These are phyloP conservation scores for Drosophila anomalipes DNA, from an alignment of 2,888 invertebrate species.

Conservation along the genomic window DNA sequence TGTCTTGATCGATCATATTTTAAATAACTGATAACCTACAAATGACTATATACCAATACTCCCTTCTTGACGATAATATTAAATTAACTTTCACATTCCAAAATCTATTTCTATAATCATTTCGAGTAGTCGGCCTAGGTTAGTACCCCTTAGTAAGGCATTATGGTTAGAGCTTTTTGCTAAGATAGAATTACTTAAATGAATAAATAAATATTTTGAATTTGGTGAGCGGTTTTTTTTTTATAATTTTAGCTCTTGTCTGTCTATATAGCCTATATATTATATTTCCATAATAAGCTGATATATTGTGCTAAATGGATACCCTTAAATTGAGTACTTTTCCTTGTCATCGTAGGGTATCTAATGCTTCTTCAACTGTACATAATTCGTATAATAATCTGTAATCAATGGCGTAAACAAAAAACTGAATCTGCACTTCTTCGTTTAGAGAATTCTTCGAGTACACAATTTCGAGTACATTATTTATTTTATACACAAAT, in stretches of 20 bases:
- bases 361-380: not conserved
- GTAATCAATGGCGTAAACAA: not conserved
- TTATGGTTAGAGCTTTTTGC: not conserved
- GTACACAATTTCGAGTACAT: not conserved
- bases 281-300: not conserved
- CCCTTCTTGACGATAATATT: too few species aligned
- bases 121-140: not conserved
- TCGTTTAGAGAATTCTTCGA: not conserved
- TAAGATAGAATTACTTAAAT: not conserved
- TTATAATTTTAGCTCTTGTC: not conserved
- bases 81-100: too few species aligned
- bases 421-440: not conserved
- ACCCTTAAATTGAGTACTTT: not conserved
- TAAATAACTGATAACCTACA: not conserved
- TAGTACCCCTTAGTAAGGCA: too few species aligned
- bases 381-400: not conserved
- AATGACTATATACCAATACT: not conserved
- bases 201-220: not conserved
- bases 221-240: not conserved
- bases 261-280: too few species aligned
- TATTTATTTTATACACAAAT: conserved; percentile 36
- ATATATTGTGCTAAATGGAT: not conserved
- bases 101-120: not conserved
- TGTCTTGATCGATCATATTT: not conserved
- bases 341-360: not conserved